Percentiles rank a stretch among this genome's conserved stretches.
Evolutionary conservation across 2,797 vertebrate species (phyloP).

Genomic region (Adrianichthys oophorus): DNA sequence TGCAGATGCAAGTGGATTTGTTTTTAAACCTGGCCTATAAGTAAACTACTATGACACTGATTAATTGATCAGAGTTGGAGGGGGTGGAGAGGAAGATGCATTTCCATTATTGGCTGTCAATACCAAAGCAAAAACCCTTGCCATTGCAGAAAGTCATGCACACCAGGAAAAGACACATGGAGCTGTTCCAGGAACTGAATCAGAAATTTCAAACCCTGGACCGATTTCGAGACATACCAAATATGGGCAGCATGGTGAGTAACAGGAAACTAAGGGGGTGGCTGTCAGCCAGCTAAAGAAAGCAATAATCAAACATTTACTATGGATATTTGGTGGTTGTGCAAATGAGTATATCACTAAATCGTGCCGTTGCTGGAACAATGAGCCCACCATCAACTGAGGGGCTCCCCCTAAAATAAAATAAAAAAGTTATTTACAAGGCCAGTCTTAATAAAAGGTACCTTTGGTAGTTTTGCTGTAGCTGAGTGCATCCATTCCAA

Average conservation of each 20-base stretch:
- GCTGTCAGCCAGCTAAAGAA: slow-evolving; percentile 53
- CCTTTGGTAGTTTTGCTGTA: slow-evolving; percentile 61
- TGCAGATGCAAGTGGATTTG: slow-evolving; percentile 68
- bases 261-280: slow-evolving; percentile 73
- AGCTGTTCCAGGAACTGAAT: slow-evolving; percentile 99
- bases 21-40: slow-evolving; percentile 67
- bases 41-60: slow-evolving; percentile 63
- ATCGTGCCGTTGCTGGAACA: slow-evolving; percentile 51
- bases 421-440: slow-evolving; percentile 28
- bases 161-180: slow-evolving; percentile 99
- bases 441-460: slow-evolving; percentile 57
- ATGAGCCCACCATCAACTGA: slow-evolving; percentile 45
- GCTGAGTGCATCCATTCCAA: slow-evolving; percentile 75
- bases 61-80: slow-evolving; percentile 69
- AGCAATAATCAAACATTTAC: slow-evolving; percentile 44
- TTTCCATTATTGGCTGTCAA: slow-evolving; percentile 79
- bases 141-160: slow-evolving; percentile 99
- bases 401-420: slow-evolving; percentile 43
- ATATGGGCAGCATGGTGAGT: slow-evolving; percentile 99
- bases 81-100: slow-evolving; percentile 69
- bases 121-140: slow-evolving; percentile 81
- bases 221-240: slow-evolving; percentile 99
- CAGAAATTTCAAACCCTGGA: slow-evolving; percentile 99
- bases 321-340: slow-evolving; percentile 66
- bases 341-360: slow-evolving; percentile 65